Evolutionary conservation across 2,888 invertebrate species (phyloP).

Genomic region (Matsumyia berberina): DNA sequence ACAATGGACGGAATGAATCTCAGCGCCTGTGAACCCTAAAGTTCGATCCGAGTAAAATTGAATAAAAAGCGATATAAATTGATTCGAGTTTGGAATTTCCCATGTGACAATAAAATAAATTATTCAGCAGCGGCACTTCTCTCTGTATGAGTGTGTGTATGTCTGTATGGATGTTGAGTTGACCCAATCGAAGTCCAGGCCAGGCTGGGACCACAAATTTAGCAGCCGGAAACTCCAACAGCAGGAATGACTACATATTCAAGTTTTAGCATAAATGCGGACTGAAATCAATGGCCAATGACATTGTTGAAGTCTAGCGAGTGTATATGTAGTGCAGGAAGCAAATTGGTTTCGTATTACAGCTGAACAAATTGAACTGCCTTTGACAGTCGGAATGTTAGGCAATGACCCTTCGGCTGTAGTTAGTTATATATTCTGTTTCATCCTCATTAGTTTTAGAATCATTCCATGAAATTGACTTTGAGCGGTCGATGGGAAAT

Average conservation of each 20-base stretch:
- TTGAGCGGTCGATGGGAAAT: too few species aligned
- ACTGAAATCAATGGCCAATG: constrained; percentile 47
- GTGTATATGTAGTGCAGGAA: constrained; percentile 20
- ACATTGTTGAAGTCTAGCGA: constrained; percentile 14
- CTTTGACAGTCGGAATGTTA: constrained; percentile 15
- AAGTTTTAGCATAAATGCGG: constrained; percentile 37
- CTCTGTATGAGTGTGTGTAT: constrained; percentile 17
- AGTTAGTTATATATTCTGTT: not conserved
- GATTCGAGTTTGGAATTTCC: constrained; percentile 72
- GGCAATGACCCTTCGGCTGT: not conserved
- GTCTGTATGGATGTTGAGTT: constrained; percentile 49
- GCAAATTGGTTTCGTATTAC: constrained; percentile 51
- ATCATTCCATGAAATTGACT: too few species aligned
- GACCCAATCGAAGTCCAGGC: constrained; percentile 53
- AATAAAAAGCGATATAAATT: constrained; percentile 74
- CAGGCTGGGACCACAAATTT: constrained; percentile 34
- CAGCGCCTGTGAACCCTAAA: constrained; percentile 56
- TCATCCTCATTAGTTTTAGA: not conserved
- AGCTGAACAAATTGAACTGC: constrained; percentile 24
- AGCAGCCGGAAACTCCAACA: constrained; percentile 18
- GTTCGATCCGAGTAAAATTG: constrained; percentile 64
- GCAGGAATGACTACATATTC: constrained; percentile 33
- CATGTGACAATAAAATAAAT: constrained; percentile 74
- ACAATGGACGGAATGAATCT: constrained; percentile 61
- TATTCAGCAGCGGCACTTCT: constrained; percentile 66